Conservation (phyloP, 1,140 invertebrate species). For the Apis dorsata region DNA sequence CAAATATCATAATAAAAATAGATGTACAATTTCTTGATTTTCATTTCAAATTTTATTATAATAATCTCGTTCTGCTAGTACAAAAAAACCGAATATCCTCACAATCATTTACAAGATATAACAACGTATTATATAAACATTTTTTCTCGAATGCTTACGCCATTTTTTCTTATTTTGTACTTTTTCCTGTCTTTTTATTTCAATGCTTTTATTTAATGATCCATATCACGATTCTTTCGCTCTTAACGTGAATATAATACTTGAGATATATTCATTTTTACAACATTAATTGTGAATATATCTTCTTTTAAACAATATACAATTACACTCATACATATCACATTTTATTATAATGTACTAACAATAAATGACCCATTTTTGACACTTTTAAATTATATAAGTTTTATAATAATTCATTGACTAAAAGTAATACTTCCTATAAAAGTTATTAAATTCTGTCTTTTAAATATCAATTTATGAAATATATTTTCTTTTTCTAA, state of each 20-base stretch:
- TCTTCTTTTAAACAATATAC: conserved; percentile 13
- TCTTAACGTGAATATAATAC: conserved; percentile 3
- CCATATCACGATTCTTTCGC: conserved; percentile 13
- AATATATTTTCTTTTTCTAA: not conserved
- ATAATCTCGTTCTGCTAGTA: conserved; percentile 49
- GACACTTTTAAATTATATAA: not conserved
- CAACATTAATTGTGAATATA: not conserved
- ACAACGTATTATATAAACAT: conserved; percentile 46
- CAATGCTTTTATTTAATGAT: not conserved
- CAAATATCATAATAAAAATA: not conserved
- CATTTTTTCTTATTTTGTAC: not conserved
- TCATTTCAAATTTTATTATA: conserved; percentile 56
- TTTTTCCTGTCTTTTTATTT: not conserved
- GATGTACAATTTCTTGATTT: not conserved
- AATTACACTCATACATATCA: not conserved
- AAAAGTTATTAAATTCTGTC: not conserved
- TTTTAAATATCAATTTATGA: not conserved
- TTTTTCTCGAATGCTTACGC: conserved; percentile 25
- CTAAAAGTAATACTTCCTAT: too few relatives aligned
- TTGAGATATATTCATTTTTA: not conserved
- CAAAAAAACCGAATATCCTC: conserved; percentile 50
- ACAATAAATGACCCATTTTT: not conserved
- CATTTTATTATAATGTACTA: not conserved
- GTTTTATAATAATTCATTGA: not conserved
- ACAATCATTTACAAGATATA: conserved; percentile 48